A percentile compares a stretch with the other conserved stretches of the same genome.
phyloP scores from a whole-genome alignment of 2,888 invertebrate species.

The Acanthosepion lycidas region DNA sequence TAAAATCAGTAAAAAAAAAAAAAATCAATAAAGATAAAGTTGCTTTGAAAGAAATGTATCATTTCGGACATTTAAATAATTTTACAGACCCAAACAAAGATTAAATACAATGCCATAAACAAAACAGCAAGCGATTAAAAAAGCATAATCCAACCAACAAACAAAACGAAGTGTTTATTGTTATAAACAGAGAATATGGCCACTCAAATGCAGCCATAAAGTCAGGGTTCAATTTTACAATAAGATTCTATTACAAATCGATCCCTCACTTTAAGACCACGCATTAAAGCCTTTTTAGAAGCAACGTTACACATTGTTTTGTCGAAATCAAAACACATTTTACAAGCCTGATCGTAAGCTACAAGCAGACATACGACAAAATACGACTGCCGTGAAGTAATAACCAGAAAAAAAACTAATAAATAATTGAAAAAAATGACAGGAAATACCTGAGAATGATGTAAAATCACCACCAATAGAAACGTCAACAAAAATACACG shows the following conservation, averaged over 20 bases:
- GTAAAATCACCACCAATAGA: conserved; percentile 42
- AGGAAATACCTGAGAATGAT: conserved; percentile 39
- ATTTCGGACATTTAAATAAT: neutral
- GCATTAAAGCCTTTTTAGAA: neutral
- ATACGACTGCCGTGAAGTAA: neutral
- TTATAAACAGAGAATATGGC: conserved; percentile 36
- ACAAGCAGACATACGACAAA: neutral
- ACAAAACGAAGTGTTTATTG: neutral
- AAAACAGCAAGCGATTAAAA: neutral
- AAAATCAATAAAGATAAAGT: neutral
- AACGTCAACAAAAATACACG: conserved; percentile 47
- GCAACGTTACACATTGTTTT: neutral
- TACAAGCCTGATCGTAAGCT: neutral
- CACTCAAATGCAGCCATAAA: neutral
- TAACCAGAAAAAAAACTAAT: neutral
- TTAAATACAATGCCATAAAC: neutral
- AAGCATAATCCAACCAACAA: neutral
- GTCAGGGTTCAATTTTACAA: neutral
- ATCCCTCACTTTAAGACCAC: conserved; percentile 25
- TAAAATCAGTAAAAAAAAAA: neutral
- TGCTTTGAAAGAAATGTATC: neutral
- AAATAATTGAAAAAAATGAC: neutral
- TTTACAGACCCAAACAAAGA: neutral
- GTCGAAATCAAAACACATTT: conserved; percentile 8
- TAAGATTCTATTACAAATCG: neutral